These are phyloP conservation scores for Ormyrus labotus DNA, from an alignment of 2,888 invertebrate species.

Conservation along the genomic window DNA sequence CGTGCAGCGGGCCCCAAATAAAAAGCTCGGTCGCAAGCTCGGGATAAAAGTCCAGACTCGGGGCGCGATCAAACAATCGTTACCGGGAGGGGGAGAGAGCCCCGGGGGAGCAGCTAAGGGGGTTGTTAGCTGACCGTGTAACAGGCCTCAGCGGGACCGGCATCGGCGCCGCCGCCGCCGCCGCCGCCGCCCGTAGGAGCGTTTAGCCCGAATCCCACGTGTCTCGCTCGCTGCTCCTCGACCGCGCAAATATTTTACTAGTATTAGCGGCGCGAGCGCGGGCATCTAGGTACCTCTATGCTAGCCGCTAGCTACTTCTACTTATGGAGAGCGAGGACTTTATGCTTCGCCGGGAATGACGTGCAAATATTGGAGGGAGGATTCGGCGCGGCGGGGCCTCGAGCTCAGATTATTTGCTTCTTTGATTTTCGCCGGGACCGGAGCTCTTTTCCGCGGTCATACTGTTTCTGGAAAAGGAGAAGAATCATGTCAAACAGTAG, in stretches of 20 bases:
- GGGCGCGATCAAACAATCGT: constrained; percentile 69
- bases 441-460: no score
- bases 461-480: no score
- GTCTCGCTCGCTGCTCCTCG: constrained; percentile 35
- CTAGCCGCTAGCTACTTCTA: background rate
- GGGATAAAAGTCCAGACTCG: background rate
- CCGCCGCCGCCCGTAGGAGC: constrained; percentile 15
- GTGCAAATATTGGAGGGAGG: constrained; percentile 47
- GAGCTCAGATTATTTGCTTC: no score
- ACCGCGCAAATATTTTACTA: constrained; percentile 56
- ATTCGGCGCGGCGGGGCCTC: no score
- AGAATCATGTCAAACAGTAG: no score
- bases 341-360: constrained; percentile 26
- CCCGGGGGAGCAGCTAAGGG: constrained; percentile 60
- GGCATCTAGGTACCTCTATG: background rate
- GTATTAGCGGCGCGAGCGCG: constrained; percentile 35
- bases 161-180: constrained; percentile 41
- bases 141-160: constrained; percentile 70
- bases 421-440: no score
- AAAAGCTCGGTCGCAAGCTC: no score
- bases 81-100: constrained; percentile 58
- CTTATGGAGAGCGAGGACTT: constrained; percentile 31
- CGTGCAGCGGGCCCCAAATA: no score
- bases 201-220: constrained; percentile 52
- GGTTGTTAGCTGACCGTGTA: constrained; percentile 73